A percentile compares a stretch with the other conserved stretches of the same genome.
Conservation (phyloP, 92 coral and sea anemone species). For the Zoanthus solanderi region DNA sequence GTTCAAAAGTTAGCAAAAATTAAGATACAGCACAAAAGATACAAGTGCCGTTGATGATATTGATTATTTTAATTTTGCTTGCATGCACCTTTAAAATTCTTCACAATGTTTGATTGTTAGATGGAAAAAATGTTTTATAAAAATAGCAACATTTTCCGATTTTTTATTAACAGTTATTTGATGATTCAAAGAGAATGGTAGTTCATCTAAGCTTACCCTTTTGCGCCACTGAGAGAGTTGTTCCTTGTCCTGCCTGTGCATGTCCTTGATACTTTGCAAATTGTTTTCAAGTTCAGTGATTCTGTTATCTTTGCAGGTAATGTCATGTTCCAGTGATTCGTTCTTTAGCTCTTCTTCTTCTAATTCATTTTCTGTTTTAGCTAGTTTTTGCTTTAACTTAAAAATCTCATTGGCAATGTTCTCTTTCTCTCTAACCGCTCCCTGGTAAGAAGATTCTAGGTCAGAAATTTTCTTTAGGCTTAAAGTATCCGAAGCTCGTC, state of each 20-base stretch:
- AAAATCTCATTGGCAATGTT: constrained; percentile 74
- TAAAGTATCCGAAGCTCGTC: constrained; percentile 70
- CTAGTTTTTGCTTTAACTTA: constrained; percentile 72
- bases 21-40: no score
- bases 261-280: constrained; percentile 75
- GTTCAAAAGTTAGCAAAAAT: no score
- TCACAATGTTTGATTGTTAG: no score
- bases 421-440: constrained; percentile 80
- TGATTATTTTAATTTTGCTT: no score
- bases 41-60: no score
- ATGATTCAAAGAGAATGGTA: background rate
- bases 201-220: constrained; percentile 23
- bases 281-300: constrained; percentile 75
- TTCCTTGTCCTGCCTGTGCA: constrained; percentile 84
- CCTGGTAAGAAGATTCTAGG: constrained; percentile 79
- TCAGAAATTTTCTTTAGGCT: constrained; percentile 75
- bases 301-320: constrained; percentile 67
- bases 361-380: constrained; percentile 73
- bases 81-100: no score
- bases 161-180: background rate
- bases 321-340: constrained; percentile 71
- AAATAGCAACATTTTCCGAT: background rate
- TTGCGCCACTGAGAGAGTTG: constrained; percentile 82
- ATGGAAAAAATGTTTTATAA: no score
- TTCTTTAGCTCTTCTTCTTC: constrained; percentile 75